Evolutionary conservation across 1,140 invertebrate genomes (phyloP).

Genomic region (Prorops nasuta): DNA sequence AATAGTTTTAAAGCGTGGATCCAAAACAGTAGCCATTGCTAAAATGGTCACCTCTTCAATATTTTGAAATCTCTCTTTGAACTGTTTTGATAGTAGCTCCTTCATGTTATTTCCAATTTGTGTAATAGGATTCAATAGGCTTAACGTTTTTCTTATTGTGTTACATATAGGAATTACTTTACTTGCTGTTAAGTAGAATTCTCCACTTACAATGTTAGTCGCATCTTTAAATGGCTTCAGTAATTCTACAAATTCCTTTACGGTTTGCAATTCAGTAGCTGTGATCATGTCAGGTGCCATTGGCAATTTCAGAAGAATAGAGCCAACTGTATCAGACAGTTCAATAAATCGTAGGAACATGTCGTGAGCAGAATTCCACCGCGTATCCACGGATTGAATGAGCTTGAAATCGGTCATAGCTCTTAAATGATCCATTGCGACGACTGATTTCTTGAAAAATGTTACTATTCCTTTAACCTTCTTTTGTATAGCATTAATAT

Average conservation of each 20-base stretch:
- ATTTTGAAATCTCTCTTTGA: conserved; percentile 1
- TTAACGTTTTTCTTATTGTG: background rate
- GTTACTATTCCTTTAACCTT: background rate
- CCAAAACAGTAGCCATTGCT: conserved; percentile 39
- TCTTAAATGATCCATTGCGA: background rate
- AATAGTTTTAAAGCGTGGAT: conserved; percentile 40
- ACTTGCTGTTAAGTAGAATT: no score
- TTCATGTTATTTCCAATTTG: background rate
- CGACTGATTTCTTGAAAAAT: background rate
- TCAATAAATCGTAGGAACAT: background rate
- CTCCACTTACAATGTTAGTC: background rate
- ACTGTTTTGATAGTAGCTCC: background rate
- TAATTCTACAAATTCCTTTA: background rate
- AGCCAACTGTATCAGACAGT: background rate
- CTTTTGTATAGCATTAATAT: background rate
- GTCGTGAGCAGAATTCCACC: background rate
- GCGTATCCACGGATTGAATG: no score
- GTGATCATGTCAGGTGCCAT: background rate
- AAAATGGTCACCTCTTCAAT: conserved; percentile 28
- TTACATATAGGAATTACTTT: background rate
- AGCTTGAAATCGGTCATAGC: background rate
- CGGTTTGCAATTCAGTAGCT: background rate
- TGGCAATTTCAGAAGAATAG: background rate
- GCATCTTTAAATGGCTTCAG: no score
- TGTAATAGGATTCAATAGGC: background rate